Evolutionary conservation across 2,113 vertebrate genomes (phyloP), one percentile per base, ranked within the genome.

Genomic region (Poicephalus gulielmi): DNA sequence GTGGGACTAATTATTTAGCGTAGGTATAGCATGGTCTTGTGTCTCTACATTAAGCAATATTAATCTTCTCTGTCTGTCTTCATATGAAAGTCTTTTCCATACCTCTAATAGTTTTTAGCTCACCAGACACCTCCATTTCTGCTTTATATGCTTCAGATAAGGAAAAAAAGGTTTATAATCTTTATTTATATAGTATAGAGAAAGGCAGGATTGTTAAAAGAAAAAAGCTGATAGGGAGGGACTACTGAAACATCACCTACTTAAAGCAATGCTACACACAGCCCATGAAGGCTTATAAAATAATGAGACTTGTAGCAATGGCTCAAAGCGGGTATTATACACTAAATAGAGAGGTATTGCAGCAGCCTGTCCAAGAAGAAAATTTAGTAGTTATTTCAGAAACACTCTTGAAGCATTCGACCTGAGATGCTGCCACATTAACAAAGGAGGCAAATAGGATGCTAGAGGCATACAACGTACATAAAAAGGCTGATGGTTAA

Each of bases 341-440:
- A 86, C 82, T 95, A 93, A 95, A 93, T n/a, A 89, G 62, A 91
- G 69, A 96, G 86, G 77, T 80, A 73, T 90, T 93, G 79, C 12
- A 93, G 82, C 80, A 95, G 88, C 52, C 24, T 91, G 60, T 50
- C 71, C 53, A 69, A 73, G 70, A 37, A 90, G 67, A 87, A 96
- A 95, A 87, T 71, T 84, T 55, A 92, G 62, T 16, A 75, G 79
- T 86, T 92, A 91, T 92, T 97, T 94, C 95, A 95, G 93, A 92
- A 82, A 87, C 30, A 20, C 19, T 96, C 71, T 68, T 81, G 85
- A 96, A 95, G 75, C 82, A 83, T 96, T 91, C 85, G 75, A 15
- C 43, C 50, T 67, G 77, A 93, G 95, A 63, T 82, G 81, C 74
- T 86, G 78, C 59, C 88, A 70, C 7, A 5, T 85, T 94, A 95